These are phyloP conservation scores for Tiliacea aurago DNA, from an alignment of 2,888 invertebrate species.

Conservation along the genomic window DNA sequence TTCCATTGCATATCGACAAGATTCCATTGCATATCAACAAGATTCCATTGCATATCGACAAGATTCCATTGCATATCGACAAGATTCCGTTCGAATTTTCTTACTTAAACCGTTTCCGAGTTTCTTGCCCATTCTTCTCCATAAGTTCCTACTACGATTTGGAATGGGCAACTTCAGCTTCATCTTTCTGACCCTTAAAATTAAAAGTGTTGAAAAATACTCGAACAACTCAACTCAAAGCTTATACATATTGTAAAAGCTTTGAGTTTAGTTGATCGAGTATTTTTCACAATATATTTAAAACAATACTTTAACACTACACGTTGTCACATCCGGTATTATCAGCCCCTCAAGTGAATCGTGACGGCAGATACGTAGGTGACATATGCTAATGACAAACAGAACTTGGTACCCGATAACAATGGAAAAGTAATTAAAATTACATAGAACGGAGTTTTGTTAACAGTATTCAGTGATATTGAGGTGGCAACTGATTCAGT, in stretches of 20 bases:
- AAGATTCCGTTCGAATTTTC: background rate
- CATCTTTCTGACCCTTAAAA: no score
- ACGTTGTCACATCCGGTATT: constrained; percentile 61
- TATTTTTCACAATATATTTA: constrained; percentile 16
- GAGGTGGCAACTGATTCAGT: constrained; percentile 43
- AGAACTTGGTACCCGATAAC: constrained; percentile 56
- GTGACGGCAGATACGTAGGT: constrained; percentile 71
- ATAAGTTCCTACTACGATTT: background rate
- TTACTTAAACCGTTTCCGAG: background rate
- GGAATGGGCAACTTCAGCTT: no score
- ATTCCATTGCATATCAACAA: no score
- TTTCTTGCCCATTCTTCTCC: background rate
- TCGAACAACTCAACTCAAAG: no score
- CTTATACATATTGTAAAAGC: no score
- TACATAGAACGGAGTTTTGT: constrained; percentile 35
- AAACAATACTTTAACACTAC: constrained; percentile 24
- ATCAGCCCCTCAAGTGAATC: constrained; percentile 74
- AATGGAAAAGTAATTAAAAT: constrained; percentile 60
- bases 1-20: no score
- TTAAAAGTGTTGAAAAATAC: no score
- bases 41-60: no score
- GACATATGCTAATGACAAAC: constrained; percentile 65
- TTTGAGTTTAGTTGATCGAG: background rate
- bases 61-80: no score
- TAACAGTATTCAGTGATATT: constrained; percentile 32